Conservation (phyloP, 2,797 vertebrate genomes). For the Columba guinea region DNA sequence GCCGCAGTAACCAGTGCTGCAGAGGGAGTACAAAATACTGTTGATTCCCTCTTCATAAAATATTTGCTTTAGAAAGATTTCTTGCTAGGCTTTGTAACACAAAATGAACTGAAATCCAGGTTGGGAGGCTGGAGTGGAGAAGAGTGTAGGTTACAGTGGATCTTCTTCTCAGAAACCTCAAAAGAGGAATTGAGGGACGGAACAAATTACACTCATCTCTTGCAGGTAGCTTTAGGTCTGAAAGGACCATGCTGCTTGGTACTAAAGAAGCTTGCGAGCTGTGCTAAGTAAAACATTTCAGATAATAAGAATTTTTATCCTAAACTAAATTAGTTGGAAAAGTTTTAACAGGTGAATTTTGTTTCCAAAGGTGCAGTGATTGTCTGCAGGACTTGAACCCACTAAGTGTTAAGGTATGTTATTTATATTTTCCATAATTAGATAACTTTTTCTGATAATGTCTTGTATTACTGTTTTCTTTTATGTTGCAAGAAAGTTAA, state of each 20-base stretch:
- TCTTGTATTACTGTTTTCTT: neutral
- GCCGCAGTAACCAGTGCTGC: neutral
- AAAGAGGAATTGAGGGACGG: neutral
- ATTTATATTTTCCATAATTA: neutral
- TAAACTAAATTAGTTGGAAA: neutral
- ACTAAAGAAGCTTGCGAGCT: neutral
- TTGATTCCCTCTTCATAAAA: neutral
- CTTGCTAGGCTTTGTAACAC: neutral
- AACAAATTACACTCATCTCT: neutral
- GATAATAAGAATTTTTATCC: neutral
- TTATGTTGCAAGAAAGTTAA: neutral
- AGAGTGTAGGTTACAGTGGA: neutral
- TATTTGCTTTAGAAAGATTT: neutral
- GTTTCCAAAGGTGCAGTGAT: conserved; percentile 42
- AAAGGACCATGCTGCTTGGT: neutral
- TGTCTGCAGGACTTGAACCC: neutral
- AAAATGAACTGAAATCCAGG: neutral
- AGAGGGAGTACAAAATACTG: neutral
- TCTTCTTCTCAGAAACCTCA: neutral
- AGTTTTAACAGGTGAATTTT: neutral
- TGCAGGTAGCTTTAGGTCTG: neutral
- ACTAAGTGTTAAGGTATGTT: neutral
- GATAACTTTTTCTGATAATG: neutral
- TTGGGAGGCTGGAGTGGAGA: neutral
- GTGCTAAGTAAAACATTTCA: neutral